A percentile compares a stretch with the other conserved stretches of the same genome.
Evolutionary conservation across 2,113 vertebrate species (phyloP).

Genomic region (Lagopus muta): DNA sequence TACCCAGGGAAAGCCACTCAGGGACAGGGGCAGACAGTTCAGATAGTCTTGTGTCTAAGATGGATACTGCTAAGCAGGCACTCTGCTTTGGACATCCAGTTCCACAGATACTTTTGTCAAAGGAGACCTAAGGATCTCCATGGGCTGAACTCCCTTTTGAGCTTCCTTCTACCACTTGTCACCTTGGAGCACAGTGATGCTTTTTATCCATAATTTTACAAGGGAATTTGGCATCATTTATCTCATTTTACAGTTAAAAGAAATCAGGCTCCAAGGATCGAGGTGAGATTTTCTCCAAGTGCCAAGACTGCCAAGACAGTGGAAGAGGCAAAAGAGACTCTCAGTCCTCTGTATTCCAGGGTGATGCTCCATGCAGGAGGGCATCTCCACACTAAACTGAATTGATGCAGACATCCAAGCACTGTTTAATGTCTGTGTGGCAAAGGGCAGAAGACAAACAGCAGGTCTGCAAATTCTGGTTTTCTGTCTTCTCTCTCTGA

Average conservation of each 20-base stretch:
- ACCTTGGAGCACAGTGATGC: rapidly evolving
- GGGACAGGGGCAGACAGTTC: not conserved
- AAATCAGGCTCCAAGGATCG: not conserved
- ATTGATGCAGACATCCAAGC: not conserved
- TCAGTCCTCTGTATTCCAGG: not conserved
- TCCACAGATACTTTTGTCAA: not conserved
- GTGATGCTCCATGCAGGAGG: not conserved
- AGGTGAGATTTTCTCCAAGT: not conserved
- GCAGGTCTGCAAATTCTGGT: not conserved
- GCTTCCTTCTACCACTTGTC: not conserved
- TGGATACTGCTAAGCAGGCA: not conserved
- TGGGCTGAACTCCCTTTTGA: not conserved
- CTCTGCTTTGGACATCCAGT: not conserved
- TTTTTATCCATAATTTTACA: not conserved
- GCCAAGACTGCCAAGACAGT: not conserved
- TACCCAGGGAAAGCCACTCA: not conserved
- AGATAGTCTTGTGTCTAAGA: not conserved
- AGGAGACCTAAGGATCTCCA: not conserved
- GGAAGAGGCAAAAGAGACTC: not conserved
- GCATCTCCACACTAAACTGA: not conserved
- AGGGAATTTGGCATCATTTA: not conserved
- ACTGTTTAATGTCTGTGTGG: not conserved
- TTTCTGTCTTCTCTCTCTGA: not conserved
- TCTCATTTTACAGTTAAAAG: not conserved
- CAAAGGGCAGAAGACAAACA: not conserved